A percentile compares a stretch with the other conserved stretches of the same genome.
phyloP scores from a whole-genome alignment of 2,113 vertebrate genomes.

The Alligator mississippiensis region DNA sequence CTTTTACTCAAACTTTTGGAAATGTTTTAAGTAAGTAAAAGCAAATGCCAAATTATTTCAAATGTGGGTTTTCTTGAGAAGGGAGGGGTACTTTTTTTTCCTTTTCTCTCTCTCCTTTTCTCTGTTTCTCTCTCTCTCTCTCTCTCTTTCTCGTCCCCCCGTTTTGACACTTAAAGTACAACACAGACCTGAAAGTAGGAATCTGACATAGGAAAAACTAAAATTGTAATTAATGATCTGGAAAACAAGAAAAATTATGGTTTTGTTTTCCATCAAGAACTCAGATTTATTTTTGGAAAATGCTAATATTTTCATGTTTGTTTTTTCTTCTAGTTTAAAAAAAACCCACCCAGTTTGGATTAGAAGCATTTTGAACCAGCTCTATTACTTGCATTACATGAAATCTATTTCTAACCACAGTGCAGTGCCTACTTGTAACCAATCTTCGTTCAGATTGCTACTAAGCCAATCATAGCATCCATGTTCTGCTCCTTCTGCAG shows the following conservation, averaged over 20 bases:
- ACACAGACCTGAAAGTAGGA: not conserved
- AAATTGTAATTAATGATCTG: not conserved
- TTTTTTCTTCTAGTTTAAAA: too few relatives aligned
- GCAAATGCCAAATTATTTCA: not conserved
- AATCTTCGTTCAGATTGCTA: constrained; percentile 67
- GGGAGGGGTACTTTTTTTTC: constrained; percentile 17
- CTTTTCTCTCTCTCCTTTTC: not conserved
- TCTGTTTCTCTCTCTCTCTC: not conserved
- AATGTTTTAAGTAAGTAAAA: not conserved
- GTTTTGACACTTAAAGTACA: too few relatives aligned
- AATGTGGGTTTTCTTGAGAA: not conserved
- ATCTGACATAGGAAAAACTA: not conserved
- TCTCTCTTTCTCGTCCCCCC: too few relatives aligned
- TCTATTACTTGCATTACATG: constrained; percentile 42
- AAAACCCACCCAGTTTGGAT: not conserved
- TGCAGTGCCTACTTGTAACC: constrained; percentile 56
- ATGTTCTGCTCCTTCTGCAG: not conserved
- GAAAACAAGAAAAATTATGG: not conserved
- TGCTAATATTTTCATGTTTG: not conserved
- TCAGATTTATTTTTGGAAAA: not conserved
- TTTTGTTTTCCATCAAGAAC: not conserved
- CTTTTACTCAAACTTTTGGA: not conserved
- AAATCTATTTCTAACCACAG: constrained; percentile 66
- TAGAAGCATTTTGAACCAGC: constrained; percentile 32
- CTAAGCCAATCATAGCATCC: not conserved